Evolutionary conservation across 1,140 invertebrate species (phyloP).

Genomic region (Drosophila orosa): DNA sequence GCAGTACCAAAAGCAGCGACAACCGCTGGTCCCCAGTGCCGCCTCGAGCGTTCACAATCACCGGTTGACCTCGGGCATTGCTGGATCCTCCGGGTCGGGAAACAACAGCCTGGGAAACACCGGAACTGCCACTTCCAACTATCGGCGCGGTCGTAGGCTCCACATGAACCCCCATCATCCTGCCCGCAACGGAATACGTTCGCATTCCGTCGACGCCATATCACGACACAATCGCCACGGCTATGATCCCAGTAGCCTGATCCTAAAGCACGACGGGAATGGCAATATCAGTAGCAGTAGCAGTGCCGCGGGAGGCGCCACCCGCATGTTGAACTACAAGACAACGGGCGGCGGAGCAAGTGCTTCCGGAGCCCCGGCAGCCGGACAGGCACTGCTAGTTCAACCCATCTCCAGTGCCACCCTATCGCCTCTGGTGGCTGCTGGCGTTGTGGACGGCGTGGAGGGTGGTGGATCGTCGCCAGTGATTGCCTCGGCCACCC

Average conservation of each 20-base stretch:
- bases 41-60: conserved; percentile 75
- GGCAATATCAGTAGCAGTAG: conserved; percentile 62
- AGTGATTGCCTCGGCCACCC: conserved; percentile 80
- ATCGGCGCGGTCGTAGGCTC: conserved; percentile 63
- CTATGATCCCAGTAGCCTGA: conserved; percentile 75
- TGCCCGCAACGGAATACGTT: conserved; percentile 57
- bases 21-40: conserved; percentile 66
- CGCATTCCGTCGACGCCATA: conserved; percentile 79
- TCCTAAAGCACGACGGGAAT: conserved; percentile 76
- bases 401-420: conserved; percentile 81
- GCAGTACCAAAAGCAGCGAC: conserved; percentile 72
- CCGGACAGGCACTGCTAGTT: conserved; percentile 71
- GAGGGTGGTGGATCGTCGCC: conserved; percentile 66
- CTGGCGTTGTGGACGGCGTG: conserved; percentile 61
- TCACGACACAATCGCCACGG: conserved; percentile 68
- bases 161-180: conserved; percentile 48
- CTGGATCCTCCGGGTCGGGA: conserved; percentile 26
- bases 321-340: conserved; percentile 79
- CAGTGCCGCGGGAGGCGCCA: conserved; percentile 33
- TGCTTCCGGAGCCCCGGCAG: conserved; percentile 39
- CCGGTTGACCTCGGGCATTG: conserved; percentile 50
- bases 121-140: conserved; percentile 43
- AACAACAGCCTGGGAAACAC: conserved; percentile 19
- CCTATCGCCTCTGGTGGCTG: conserved; percentile 58
- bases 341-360: conserved; percentile 31